Base-by-base conservation (phyloP, 2,113 vertebrate genomes). In the Hucho hucho region DNA sequence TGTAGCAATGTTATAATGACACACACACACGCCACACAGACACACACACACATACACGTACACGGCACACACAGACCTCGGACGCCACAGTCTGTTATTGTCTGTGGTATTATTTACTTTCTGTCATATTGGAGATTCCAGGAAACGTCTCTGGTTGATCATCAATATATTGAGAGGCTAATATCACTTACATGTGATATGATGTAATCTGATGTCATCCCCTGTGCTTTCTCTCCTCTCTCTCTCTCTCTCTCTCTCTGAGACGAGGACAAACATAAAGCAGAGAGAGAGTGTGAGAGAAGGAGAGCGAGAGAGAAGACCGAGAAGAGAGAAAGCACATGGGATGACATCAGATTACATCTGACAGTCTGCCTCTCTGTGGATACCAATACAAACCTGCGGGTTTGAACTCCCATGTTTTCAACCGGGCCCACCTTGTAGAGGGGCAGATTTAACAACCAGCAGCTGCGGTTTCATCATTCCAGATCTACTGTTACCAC, bases 1-100 rank as follows among this genome's bases (percentile, higher is more conserved):
- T n/a, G 20, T 25, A 63, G 59, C 24, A 25, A 25, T 63, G 59
- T n/a, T 22, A 25, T 25, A 63, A 69, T 4, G 14, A 18, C 56
- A 63, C n/a, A 43, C 28, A 72, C 58, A 24, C 6, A 64, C 29
- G 72, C 58, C n/a, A n/a, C n/a, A n/a, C n/a, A n/a, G n/a, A 59
- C 28, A 75, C 58, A 75, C 64, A 74, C 66, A 64, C 64, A 67
- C 61, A 47, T 28, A 75, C 58, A 75, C 64, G 70, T 61, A 64
- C 64, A 67, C 61, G 61, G 22, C 25, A 64, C 63, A 64, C 28
- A 66, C 16, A 67, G 29, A 28, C 64, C 11, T 26, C 14, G 4
- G 18, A 24, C n/a, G 11, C 63, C 63, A n/a, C 63, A 4, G 22
- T 65, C 64, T 26, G 64, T 18, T 28, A 16, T 25, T 22, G 18